Base-by-base conservation (phyloP, 2,888 invertebrate genomes). In the Hartigia nigra region DNA sequence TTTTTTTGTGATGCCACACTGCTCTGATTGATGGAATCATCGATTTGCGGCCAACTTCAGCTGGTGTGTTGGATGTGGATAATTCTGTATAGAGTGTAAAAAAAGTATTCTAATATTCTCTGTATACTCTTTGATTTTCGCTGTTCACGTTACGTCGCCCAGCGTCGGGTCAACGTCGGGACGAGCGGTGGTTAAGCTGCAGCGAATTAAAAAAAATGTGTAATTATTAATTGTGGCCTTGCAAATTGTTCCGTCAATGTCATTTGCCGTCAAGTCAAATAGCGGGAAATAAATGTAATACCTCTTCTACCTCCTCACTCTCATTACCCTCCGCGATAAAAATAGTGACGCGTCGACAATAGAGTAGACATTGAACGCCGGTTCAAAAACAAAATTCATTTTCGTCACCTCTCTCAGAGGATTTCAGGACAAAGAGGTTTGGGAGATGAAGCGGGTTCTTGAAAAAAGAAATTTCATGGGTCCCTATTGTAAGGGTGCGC, bases 141-240 rank as follows among this genome's bases (percentile, higher is more conserved):
- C 23, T 2, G 55, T 55, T 2, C 23, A 55, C 23, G 55, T 9
- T 23, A 55, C 55, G 55, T 23, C 23, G 55, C 55, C 9, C 55
- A 9, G 23, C 55, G 23, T 23, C 9, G 9, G 23, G 55, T 55
- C 55, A 55, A 23, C 5, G 23, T 55, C 23, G 2, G n/a, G n/a
- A 55, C 23, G 55, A 55, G 31, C 74, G 81, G 76, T 79, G 81
- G 79, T 82, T 82, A 86, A 83, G 86, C 86, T 84, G 82, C 84
- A 79, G 79, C 82, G 85, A 88, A 88, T 89, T 90, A 88, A 88
- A 88, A 88, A 86, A 89, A 89, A 89, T 89, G 89, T 89, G 84
- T 88, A 88, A 88, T 88, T 85, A 88, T 86, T 85, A 86, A 86
- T 86, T 85, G 87, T 81, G 84, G 86, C 79, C 81, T 81, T 82